phyloP scores from a whole-genome alignment of 1,140 invertebrate species.

The Drosophila lini region DNA sequence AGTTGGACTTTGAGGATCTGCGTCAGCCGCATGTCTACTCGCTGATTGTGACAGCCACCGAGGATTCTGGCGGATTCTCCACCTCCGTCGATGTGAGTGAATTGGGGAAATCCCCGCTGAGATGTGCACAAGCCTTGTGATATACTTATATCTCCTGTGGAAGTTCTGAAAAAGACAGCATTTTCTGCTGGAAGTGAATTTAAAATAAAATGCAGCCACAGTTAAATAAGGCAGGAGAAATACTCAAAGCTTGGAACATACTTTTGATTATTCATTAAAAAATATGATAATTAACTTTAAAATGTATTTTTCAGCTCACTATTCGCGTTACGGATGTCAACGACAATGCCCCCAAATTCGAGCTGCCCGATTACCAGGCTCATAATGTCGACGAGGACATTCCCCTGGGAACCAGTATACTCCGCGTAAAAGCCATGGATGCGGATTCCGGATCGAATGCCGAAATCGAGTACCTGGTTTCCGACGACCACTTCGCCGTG shows the following conservation, averaged over 20 bases:
- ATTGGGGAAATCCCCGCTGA: conserved; percentile 6
- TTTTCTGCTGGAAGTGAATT: background rate
- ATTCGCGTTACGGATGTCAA: conserved; percentile 97
- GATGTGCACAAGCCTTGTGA: background rate
- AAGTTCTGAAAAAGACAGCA: background rate
- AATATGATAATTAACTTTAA: background rate
- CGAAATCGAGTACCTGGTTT: conserved; percentile 96
- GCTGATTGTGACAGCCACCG: conserved; percentile 95
- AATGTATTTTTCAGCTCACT: conserved; percentile 87
- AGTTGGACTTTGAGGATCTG: conserved; percentile 97
- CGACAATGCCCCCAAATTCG: conserved; percentile 97
- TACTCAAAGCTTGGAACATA: background rate
- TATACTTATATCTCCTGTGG: background rate
- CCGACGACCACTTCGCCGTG: conserved; percentile 96
- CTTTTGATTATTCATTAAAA: background rate
- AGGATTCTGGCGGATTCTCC: conserved; percentile 97
- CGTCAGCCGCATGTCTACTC: conserved; percentile 96
- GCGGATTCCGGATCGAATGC: conserved; percentile 96
- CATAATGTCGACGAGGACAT: conserved; percentile 98
- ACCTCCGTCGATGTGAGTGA: conserved; percentile 94
- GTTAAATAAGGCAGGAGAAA: background rate
- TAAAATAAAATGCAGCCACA: background rate
- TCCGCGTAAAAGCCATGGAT: conserved; percentile 97
- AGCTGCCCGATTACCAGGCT: conserved; percentile 97
- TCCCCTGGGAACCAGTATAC: conserved; percentile 93